phyloP scores from a whole-genome alignment of 2,113 vertebrate genomes.

The Rafetus swinhoei region DNA sequence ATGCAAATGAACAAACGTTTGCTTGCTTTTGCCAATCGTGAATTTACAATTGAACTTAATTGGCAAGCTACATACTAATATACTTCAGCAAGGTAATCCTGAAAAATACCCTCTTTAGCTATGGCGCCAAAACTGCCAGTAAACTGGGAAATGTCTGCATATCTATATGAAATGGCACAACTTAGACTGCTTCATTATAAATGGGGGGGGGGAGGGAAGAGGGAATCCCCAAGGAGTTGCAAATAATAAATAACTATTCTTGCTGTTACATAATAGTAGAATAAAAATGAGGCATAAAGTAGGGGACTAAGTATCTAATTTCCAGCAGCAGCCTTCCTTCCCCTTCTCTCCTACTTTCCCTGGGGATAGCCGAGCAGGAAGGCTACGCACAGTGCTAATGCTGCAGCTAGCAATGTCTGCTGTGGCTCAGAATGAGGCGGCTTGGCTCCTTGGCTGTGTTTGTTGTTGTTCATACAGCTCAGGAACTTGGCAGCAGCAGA shows the following conservation, averaged over 20 bases:
- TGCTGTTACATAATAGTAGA: conserved; percentile 57
- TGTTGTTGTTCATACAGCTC: conserved; percentile 85
- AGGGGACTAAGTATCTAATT: neutral
- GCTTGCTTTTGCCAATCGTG: neutral
- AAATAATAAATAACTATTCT: conserved; percentile 70
- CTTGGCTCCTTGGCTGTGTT: conserved; percentile 79
- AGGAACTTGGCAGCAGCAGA: conserved; percentile 83
- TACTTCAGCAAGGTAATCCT: fast-evolving
- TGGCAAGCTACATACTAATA: fast-evolving
- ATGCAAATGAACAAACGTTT: fast-evolving
- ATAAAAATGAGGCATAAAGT: conserved; percentile 49
- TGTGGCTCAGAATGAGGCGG: conserved; percentile 76
- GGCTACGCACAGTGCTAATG: conserved; percentile 33
- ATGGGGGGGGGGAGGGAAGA: neutral
- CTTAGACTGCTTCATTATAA: conserved; percentile 68
- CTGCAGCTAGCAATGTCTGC: conserved; percentile 72
- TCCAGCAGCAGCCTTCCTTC: neutral
- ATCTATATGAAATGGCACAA: conserved; percentile 51
- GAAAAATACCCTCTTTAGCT: fast-evolving
- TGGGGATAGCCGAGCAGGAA: neutral
- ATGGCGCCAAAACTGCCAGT: conserved; percentile 28
- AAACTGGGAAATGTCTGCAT: conserved; percentile 28
- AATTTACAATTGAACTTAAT: neutral
- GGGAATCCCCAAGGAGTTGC: conserved; percentile 53
- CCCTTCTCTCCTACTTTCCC: neutral